Evolutionary conservation across 2,888 invertebrate species (phyloP).

Genomic region (Maniola hyperantus): DNA sequence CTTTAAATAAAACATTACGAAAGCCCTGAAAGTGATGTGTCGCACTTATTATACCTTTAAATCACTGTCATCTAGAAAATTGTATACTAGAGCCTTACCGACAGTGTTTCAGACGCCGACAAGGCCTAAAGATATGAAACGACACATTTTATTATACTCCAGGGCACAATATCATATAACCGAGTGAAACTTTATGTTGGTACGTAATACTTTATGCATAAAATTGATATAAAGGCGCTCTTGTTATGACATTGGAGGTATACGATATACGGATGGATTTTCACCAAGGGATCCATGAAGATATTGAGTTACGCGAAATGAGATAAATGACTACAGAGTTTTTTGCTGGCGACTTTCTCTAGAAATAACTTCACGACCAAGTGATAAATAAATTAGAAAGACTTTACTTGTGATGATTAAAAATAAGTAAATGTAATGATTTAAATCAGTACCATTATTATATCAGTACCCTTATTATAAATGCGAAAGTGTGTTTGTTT

Average conservation of each 20-base stretch:
- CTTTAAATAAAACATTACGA: too few species aligned
- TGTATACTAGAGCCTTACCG: neutral
- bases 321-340: neutral
- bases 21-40: too few species aligned
- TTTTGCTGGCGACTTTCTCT: neutral
- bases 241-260: neutral
- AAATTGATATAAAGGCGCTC: slow-evolving; percentile 12
- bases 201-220: slow-evolving; percentile 8
- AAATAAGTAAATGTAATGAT: too few species aligned
- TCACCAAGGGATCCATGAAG: slow-evolving; percentile 5
- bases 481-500: too few species aligned
- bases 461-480: too few species aligned
- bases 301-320: slow-evolving; percentile 3
- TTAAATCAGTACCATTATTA: too few species aligned
- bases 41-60: too few species aligned
- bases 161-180: slow-evolving; percentile 19
- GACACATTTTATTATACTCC: slow-evolving; percentile 21
- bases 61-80: slow-evolving; percentile 2
- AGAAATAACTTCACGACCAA: neutral
- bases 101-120: neutral
- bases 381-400: neutral
- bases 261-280: slow-evolving; percentile 9
- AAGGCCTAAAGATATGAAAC: neutral
- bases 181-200: slow-evolving; percentile 8
- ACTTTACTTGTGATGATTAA: too few species aligned